phyloP scores from a whole-genome alignment of 30 jellyfish, hydroid and myxozoan genomes.

The Aurelia sp. region DNA sequence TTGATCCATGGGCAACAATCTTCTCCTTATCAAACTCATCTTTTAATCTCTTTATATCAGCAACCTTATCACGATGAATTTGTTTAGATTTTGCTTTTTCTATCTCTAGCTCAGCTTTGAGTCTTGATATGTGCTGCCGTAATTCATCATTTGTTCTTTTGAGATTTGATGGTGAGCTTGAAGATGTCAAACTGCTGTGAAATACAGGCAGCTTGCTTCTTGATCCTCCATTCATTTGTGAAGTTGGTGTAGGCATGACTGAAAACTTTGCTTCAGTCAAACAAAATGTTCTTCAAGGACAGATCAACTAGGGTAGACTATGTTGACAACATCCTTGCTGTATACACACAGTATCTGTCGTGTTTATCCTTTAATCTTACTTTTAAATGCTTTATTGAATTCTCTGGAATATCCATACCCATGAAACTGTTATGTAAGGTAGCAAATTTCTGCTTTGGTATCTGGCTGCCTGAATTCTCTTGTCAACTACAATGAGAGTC shows the following conservation, averaged over 20 bases:
- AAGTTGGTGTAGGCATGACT: slow-evolving; percentile 54
- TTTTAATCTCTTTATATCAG: slow-evolving; percentile 80
- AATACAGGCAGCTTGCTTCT: slow-evolving; percentile 66
- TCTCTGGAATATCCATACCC: too few species aligned
- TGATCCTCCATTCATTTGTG: slow-evolving; percentile 62
- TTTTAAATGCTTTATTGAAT: too few species aligned
- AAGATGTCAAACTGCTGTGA: slow-evolving; percentile 32
- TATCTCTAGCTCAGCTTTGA: slow-evolving; percentile 80
- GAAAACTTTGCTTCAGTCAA: too few species aligned
- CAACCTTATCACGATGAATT: slow-evolving; percentile 89
- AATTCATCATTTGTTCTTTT: slow-evolving; percentile 87
- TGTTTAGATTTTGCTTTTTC: slow-evolving; percentile 85
- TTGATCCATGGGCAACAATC: slow-evolving; percentile 42
- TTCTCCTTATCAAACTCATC: slow-evolving; percentile 81
- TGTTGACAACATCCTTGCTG: not conserved
- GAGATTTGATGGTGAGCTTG: slow-evolving; percentile 56
- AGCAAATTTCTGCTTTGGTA: too few species aligned
- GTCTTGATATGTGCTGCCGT: slow-evolving; percentile 74
- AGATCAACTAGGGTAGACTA: too few species aligned
- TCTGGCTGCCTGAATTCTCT: too few species aligned
- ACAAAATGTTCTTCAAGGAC: not conserved
- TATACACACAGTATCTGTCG: not conserved
- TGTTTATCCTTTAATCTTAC: too few species aligned
- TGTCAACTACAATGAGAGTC: too few species aligned
- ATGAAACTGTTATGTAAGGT: too few species aligned